Conservation (phyloP, 2,888 invertebrate species). For the Oxystoma pomonae region DNA sequence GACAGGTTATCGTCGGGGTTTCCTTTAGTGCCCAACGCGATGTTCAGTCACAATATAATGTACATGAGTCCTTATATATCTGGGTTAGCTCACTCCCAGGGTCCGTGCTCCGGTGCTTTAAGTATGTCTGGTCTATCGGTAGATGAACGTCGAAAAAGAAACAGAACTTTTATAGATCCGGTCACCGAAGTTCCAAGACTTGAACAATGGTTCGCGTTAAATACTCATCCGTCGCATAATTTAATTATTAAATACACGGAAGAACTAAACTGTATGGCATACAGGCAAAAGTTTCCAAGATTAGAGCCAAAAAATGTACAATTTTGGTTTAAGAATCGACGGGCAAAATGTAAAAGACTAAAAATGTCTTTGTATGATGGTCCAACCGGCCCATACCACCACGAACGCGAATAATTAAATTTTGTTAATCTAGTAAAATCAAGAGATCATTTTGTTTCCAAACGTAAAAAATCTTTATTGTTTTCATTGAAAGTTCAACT, state of each 20-base stretch:
- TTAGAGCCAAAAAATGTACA: constrained; percentile 98
- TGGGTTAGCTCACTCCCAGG: constrained; percentile 46
- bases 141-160: constrained; percentile 91
- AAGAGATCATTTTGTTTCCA: neutral
- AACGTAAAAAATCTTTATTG: too few relatives aligned
- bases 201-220: constrained; percentile 95
- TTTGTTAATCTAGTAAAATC: constrained; percentile 1
- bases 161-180: constrained; percentile 98
- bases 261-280: constrained; percentile 94
- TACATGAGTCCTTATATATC: constrained; percentile 88
- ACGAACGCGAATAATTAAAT: constrained; percentile 52
- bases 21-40: constrained; percentile 80
- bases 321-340: constrained; percentile 98
- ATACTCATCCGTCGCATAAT: constrained; percentile 98
- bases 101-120: constrained; percentile 52
- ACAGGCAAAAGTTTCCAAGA: constrained; percentile 97
- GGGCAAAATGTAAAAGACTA: constrained; percentile 96
- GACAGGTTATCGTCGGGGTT: constrained; percentile 54
- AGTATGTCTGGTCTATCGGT: constrained; percentile 59
- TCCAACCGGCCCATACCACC: constrained; percentile 61
- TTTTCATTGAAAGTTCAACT: too few relatives aligned
- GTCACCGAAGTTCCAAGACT: constrained; percentile 94
- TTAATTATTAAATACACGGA: constrained; percentile 97
- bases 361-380: constrained; percentile 85
- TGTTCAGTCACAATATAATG: constrained; percentile 88